phyloP scores from a whole-genome alignment of 2,888 invertebrate genomes.

The Xanthorhoe designata region DNA sequence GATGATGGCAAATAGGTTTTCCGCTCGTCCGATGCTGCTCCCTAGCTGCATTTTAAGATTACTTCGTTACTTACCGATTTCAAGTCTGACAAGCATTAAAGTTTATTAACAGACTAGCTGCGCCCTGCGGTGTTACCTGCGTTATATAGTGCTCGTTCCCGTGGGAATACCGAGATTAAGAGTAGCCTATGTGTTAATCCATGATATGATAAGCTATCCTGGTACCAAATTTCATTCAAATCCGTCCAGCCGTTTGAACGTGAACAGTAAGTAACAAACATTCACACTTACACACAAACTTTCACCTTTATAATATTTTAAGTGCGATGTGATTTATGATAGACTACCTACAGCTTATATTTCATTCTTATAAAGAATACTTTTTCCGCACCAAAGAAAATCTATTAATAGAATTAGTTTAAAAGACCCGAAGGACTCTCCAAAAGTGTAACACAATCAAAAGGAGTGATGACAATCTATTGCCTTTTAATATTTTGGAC shows the following conservation, averaged over 20 bases:
- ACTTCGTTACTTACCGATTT: neutral
- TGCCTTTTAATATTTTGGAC: neutral
- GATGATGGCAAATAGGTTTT: neutral
- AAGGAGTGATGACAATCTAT: conserved; percentile 25
- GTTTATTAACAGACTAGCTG: no score
- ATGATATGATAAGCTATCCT: no score
- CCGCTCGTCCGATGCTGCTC: neutral
- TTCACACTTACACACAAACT: no score
- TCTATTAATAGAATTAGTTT: conserved; percentile 17
- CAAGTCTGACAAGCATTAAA: neutral
- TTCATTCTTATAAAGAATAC: neutral
- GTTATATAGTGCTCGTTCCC: no score
- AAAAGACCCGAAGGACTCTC: conserved; percentile 16
- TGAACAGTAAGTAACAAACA: no score
- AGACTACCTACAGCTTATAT: neutral
- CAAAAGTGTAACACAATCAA: conserved; percentile 18
- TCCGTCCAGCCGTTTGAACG: no score
- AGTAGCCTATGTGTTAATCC: no score
- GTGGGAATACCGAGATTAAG: no score
- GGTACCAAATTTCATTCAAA: no score
- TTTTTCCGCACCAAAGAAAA: conserved; percentile 7
- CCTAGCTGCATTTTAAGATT: neutral
- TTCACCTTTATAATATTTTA: no score
- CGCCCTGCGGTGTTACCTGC: no score
- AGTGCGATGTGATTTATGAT: no score